Base-by-base conservation (phyloP, 2,113 vertebrate species). In the Polypterus bichir region DNA sequence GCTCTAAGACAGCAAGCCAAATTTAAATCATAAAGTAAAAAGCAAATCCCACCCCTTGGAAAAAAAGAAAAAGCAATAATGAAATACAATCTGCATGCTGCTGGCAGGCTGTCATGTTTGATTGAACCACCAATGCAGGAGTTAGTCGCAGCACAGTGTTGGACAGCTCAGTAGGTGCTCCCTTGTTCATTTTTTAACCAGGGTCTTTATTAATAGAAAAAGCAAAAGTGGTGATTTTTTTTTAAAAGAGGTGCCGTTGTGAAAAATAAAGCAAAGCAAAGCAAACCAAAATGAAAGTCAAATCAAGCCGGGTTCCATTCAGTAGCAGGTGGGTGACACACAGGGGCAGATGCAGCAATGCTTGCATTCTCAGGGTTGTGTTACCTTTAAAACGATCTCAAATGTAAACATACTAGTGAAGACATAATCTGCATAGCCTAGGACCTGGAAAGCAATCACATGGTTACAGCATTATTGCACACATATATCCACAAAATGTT, bases 391-490 rank as follows among this genome's bases (percentile, higher is more conserved):
- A 82, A 95, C 60, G 91, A 96, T 94, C 89, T 97, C 92, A 97
- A 94, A 95, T 81, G 94, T 93, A 97, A 97, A 98, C 90, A 94
- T 89, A 89, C 91, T 93, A 91, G 91, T 97, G 94, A 97, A 97
- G 93, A 94, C 92, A 93, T 97, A 97, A 91, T 97, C 93, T 91
- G 92, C 93, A 81, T 97, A 97, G 88, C 93, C 94, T 93, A 97
- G 92, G 85, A 97, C 89, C 94, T 98, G 92, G 83, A 93, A 96
- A 81, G 91, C 78, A 93, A 92, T 82, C 78, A 92, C 81, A 97
- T 77, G 88, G 81, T 83, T 83, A 89, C 76, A 82, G 82, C 69
- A 76, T 97, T 92, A 97, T 73, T 88, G 84, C 77, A 78, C 78
- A 71, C 71, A 69, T 77, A 85, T 73, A 77, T 69, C 80, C 79